A percentile compares a stretch with the other conserved stretches of the same genome.
These are phyloP conservation scores for Epinotia demarniana DNA, from an alignment of 2,888 invertebrate genomes.

Conservation along the genomic window DNA sequence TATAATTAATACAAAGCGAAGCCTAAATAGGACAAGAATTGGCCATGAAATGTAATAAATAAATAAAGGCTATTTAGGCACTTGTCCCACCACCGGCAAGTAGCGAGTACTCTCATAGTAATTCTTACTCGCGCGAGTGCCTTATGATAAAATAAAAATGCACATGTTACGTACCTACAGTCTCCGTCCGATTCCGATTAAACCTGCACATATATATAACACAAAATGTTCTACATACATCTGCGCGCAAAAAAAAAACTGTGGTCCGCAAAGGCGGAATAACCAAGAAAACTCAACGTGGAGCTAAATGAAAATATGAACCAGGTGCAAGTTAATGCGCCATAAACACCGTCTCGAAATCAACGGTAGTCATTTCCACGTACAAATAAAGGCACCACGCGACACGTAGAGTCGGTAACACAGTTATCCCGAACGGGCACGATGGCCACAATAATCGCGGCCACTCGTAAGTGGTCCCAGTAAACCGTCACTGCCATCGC, in stretches of 20 bases:
- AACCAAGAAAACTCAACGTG: neutral
- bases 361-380: conserved; percentile 9
- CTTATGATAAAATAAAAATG: too few relatives aligned
- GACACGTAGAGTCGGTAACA: conserved; percentile 18
- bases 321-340: neutral
- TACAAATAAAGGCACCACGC: conserved; percentile 24
- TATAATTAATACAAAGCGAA: too few relatives aligned
- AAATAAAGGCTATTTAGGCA: too few relatives aligned
- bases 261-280: neutral
- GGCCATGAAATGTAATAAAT: too few relatives aligned
- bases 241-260: neutral
- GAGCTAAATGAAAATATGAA: conserved; percentile 8
- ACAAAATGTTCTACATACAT: neutral
- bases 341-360: conserved; percentile 13
- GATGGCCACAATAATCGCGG: conserved; percentile 36
- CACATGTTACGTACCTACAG: too few relatives aligned
- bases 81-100: too few relatives aligned
- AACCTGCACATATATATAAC: too few relatives aligned
- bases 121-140: too few relatives aligned
- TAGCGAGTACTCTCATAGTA: too few relatives aligned
- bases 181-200: too few relatives aligned
- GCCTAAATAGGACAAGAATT: too few relatives aligned
- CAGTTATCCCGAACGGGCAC: conserved; percentile 37
- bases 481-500: conserved; percentile 32
- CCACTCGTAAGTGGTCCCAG: conserved; percentile 31